phyloP scores from a whole-genome alignment of 2,113 vertebrate genomes.

The Colaptes auratus region DNA sequence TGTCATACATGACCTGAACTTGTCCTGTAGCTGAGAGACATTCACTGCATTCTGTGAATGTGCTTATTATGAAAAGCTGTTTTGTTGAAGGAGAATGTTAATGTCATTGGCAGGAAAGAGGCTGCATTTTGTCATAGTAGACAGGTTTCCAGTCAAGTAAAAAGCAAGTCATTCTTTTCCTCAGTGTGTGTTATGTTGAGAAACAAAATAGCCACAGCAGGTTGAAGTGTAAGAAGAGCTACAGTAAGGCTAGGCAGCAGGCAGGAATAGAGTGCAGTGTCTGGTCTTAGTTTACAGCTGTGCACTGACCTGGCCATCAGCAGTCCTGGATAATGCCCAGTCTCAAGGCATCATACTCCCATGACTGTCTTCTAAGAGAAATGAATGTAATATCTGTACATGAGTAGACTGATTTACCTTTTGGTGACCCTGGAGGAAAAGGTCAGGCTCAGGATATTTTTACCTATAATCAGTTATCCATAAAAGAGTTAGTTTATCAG shows the following conservation, averaged over 20 bases:
- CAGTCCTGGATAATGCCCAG: background rate
- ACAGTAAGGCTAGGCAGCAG: background rate
- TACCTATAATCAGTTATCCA: slow-evolving; percentile 40
- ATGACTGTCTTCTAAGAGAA: slow-evolving; percentile 24
- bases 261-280: background rate
- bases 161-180: background rate
- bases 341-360: background rate
- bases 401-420: slow-evolving; percentile 57
- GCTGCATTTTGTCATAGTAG: background rate
- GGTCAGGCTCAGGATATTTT: slow-evolving; percentile 60
- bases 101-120: background rate
- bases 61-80: background rate
- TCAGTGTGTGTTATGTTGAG: background rate
- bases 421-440: slow-evolving; percentile 48
- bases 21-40: background rate
- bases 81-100: background rate
- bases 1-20: background rate
- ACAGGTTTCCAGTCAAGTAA: background rate
- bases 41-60: background rate
- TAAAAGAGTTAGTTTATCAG: slow-evolving; percentile 22
- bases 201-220: background rate
- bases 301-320: background rate
- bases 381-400: slow-evolving; percentile 49
- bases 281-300: background rate
- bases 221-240: background rate